These are phyloP conservation scores for Cyrtonyx montezumae DNA, from an alignment of 2,113 vertebrate species.

Conservation along the genomic window DNA sequence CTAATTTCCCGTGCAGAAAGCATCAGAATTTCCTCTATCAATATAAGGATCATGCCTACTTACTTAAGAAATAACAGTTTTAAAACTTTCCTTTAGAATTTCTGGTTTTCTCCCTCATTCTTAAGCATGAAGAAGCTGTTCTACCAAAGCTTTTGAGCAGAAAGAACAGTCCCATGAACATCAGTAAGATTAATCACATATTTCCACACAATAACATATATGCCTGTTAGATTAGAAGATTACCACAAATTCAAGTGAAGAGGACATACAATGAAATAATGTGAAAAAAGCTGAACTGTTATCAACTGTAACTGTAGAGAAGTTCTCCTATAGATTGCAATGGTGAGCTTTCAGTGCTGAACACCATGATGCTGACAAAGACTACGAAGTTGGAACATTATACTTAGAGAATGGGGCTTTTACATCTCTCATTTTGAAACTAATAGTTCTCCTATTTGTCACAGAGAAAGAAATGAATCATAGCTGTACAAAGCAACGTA, in stretches of 20 bases:
- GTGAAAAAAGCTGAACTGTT: neutral
- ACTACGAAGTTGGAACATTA: neutral
- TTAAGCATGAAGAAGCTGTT: neutral
- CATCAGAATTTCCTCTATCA: neutral
- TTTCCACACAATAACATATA: neutral
- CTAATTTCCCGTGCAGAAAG: neutral
- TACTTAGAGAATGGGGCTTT: neutral
- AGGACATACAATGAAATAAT: neutral
- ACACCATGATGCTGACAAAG: neutral
- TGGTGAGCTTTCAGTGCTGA: neutral
- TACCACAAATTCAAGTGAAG: neutral
- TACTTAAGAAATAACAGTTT: rapidly evolving
- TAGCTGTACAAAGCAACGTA: neutral
- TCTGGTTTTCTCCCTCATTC: neutral
- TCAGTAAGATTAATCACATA: rapidly evolving
- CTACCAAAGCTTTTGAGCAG: neutral
- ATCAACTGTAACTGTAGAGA: neutral
- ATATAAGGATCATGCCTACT: rapidly evolving
- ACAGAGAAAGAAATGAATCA: neutral
- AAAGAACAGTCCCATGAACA: rapidly evolving
- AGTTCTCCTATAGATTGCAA: neutral
- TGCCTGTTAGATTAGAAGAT: rapidly evolving
- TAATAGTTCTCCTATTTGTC: neutral
- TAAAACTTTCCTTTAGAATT: neutral
- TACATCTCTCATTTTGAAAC: neutral